Conservation (phyloP, 2,113 vertebrate genomes). For the Noturus placidus region DNA sequence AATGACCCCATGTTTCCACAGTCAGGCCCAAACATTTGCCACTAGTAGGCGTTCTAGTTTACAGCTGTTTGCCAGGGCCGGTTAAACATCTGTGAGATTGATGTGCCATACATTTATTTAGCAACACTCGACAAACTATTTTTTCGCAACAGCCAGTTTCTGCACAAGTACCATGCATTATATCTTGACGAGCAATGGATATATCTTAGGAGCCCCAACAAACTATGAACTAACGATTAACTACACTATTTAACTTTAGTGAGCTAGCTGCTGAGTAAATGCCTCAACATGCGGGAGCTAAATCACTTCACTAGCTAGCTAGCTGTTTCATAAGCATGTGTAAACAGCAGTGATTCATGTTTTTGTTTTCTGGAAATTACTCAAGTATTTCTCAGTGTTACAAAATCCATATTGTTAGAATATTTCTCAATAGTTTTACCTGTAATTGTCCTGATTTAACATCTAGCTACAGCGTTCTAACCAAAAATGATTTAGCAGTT, state of each 20-base stretch:
- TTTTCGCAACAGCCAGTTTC: too few species aligned
- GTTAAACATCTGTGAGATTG: background rate
- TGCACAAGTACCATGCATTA: too few species aligned
- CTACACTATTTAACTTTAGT: background rate
- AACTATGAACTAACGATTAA: background rate
- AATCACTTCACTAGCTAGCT: background rate
- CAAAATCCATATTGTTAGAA: background rate
- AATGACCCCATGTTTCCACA: background rate
- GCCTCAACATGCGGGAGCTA: background rate
- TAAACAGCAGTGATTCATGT: background rate
- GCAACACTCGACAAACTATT: background rate
- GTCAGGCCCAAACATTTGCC: background rate
- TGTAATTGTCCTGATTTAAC: background rate
- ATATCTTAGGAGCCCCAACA: background rate
- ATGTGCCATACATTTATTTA: background rate
- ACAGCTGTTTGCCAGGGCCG: background rate
- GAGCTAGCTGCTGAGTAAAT: background rate
- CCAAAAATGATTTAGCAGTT: background rate
- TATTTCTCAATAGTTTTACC: background rate
- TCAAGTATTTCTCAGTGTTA: too few species aligned
- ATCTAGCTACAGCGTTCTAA: background rate
- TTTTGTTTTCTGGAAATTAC: background rate
- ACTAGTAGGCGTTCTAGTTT: background rate
- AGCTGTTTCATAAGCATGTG: background rate
- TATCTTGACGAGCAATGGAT: background rate